These are phyloP conservation scores for Oscheius sp. DNA, from an alignment of 1,140 invertebrate genomes.

Conservation along the genomic window DNA sequence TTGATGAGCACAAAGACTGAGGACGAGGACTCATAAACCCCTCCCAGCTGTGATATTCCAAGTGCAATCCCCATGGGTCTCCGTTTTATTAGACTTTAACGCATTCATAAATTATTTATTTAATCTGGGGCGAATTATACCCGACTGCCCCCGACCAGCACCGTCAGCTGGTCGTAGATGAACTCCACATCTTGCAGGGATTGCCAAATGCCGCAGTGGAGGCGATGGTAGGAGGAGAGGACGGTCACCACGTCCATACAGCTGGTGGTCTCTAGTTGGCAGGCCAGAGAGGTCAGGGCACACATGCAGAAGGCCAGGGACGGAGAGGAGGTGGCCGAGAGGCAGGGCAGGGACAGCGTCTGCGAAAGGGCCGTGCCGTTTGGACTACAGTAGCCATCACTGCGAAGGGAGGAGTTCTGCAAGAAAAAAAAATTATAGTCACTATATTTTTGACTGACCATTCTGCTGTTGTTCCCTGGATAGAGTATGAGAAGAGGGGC, in stretches of 20 bases:
- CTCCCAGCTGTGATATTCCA: background rate
- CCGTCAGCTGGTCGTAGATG: conserved; percentile 23
- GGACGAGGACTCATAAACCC: background rate
- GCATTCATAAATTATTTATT: background rate
- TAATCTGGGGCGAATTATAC: conserved; percentile 1
- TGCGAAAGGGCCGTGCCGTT: background rate
- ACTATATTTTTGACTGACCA: background rate
- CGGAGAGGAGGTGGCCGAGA: background rate
- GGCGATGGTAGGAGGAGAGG: conserved; percentile 19
- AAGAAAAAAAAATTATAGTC: background rate
- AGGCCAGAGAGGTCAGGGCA: conserved; percentile 57
- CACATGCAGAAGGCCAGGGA: conserved; percentile 41
- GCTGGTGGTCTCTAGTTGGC: conserved; percentile 48
- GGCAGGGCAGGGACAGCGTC: background rate
- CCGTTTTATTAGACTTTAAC: background rate
- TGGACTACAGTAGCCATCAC: background rate
- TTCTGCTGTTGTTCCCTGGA: conserved; percentile 22
- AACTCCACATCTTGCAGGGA: conserved; percentile 31
- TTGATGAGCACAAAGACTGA: conserved; percentile 14
- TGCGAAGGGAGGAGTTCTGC: background rate
- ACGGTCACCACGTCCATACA: conserved; percentile 28
- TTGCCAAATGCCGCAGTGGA: conserved; percentile 26
- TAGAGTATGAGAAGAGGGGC: conserved; percentile 45
- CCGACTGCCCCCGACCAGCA: conserved; percentile 20
- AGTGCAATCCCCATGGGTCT: background rate